These are phyloP conservation scores for Petaurus breviceps DNA, from an alignment of 2,113 vertebrate species.

Conservation along the genomic window DNA sequence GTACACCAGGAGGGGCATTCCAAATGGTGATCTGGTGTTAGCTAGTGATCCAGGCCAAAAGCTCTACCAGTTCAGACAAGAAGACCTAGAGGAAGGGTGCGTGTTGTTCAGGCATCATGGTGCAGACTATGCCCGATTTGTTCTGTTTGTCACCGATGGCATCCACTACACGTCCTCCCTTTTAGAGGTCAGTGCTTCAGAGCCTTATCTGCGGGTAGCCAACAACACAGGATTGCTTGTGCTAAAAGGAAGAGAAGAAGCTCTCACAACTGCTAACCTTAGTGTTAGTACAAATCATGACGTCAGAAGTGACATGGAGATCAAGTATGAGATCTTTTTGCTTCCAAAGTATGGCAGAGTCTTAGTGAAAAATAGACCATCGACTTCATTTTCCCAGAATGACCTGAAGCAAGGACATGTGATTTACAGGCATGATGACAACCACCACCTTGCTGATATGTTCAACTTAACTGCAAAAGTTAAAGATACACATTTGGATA, in stretches of 20 bases:
- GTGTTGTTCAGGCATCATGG: slow-evolving; percentile 91
- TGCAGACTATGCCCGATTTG: slow-evolving; percentile 87
- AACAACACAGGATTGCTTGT: slow-evolving; percentile 91
- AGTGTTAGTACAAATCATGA: slow-evolving; percentile 91
- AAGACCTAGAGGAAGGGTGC: slow-evolving; percentile 86
- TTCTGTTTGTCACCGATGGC: slow-evolving; percentile 93
- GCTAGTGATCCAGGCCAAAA: slow-evolving; percentile 86
- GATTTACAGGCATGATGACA: slow-evolving; percentile 87
- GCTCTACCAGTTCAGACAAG: slow-evolving; percentile 91
- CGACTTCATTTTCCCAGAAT: slow-evolving; percentile 86
- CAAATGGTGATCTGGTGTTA: slow-evolving; percentile 90
- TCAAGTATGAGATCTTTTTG: slow-evolving; percentile 82
- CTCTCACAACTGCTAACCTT: slow-evolving; percentile 85
- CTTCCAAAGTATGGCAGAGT: slow-evolving; percentile 87
- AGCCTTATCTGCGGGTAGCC: slow-evolving; percentile 85
- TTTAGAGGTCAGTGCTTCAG: slow-evolving; percentile 89
- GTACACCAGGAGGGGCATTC: slow-evolving; percentile 90
- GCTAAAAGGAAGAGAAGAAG: slow-evolving; percentile 86
- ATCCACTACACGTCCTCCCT: slow-evolving; percentile 89
- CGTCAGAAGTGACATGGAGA: slow-evolving; percentile 85
- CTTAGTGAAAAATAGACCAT: slow-evolving; percentile 77
- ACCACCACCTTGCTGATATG: slow-evolving; percentile 84
- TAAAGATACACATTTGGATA: slow-evolving; percentile 80
- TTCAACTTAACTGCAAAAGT: slow-evolving; percentile 87
- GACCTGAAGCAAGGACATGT: slow-evolving; percentile 86